These are phyloP conservation scores for Synergus laeviventris DNA, from an alignment of 2,888 invertebrate genomes.

Conservation along the genomic window DNA sequence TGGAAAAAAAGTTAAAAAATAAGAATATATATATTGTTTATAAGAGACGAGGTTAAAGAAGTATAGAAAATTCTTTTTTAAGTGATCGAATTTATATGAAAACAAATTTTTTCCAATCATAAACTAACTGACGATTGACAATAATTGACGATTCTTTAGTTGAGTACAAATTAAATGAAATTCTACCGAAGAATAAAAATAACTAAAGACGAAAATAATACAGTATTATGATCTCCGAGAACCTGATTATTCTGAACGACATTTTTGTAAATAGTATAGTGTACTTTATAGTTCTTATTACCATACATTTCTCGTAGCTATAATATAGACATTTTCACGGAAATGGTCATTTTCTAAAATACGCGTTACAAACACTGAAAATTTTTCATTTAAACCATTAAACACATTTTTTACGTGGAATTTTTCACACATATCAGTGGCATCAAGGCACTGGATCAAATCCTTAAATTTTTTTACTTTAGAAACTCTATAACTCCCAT, in stretches of 20 bases:
- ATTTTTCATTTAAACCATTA: background rate
- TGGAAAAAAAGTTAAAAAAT: background rate
- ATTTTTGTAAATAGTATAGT: background rate
- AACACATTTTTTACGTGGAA: background rate
- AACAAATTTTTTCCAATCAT: background rate
- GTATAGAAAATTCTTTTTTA: background rate
- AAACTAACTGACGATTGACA: background rate
- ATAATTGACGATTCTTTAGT: background rate
- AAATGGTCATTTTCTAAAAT: background rate
- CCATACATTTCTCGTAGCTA: background rate
- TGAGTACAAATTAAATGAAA: background rate
- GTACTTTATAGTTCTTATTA: background rate
- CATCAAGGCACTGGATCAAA: too few relatives aligned
- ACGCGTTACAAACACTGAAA: background rate
- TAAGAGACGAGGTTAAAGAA: background rate
- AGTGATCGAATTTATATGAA: constrained; percentile 6
- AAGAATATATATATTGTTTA: background rate
- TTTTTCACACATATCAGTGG: background rate
- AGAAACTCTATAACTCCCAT: background rate
- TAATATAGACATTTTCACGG: background rate
- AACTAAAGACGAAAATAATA: too few relatives aligned
- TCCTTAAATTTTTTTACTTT: background rate
- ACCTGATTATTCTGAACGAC: background rate
- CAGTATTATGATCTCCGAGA: background rate
- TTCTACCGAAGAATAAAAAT: background rate